Percentiles rank a stretch among this genome's conserved stretches.
phyloP scores from a whole-genome alignment of 1,140 invertebrate species.

The Antheraea mylitta region DNA sequence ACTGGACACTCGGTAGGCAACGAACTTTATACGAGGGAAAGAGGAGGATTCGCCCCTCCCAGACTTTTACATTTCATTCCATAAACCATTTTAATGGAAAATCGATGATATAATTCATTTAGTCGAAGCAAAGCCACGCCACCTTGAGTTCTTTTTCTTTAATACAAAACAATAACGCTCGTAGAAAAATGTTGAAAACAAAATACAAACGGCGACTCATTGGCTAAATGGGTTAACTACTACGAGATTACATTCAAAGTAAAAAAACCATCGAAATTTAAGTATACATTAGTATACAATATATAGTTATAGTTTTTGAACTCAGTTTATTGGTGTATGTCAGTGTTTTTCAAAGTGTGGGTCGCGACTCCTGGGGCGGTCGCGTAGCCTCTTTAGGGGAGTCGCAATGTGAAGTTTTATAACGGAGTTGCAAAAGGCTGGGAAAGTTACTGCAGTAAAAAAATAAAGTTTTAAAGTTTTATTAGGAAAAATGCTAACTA shows the following conservation, averaged over 20 bases:
- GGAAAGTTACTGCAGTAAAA: too few relatives aligned
- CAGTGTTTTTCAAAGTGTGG: too few relatives aligned
- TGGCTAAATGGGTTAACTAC: slow-evolving; percentile 58
- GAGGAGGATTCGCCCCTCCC: slow-evolving; percentile 46
- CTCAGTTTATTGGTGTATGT: too few relatives aligned
- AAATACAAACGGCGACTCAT: slow-evolving; percentile 52
- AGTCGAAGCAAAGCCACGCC: slow-evolving; percentile 54
- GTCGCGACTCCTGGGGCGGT: too few relatives aligned
- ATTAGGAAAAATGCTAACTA: too few relatives aligned
- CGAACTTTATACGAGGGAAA: slow-evolving; percentile 13
- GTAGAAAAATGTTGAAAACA: neutral
- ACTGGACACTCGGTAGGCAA: neutral
- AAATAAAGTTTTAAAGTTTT: too few relatives aligned
- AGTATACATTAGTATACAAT: too few relatives aligned
- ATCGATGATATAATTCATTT: slow-evolving; percentile 77
- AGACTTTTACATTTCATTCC: slow-evolving; percentile 71
- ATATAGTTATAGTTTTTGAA: too few relatives aligned
- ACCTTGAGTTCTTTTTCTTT: slow-evolving; percentile 44
- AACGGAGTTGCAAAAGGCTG: too few relatives aligned
- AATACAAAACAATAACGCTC: slow-evolving; percentile 60
- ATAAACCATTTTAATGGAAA: slow-evolving; percentile 78
- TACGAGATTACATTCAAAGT: neutral
- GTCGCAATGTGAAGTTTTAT: too few relatives aligned
- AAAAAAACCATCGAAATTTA: neutral
- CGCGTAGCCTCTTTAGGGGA: too few relatives aligned